A percentile compares a stretch with the other conserved stretches of the same genome.
These are phyloP conservation scores for Sturnus vulgaris DNA, from an alignment of 2,113 vertebrate species.

Conservation along the genomic window DNA sequence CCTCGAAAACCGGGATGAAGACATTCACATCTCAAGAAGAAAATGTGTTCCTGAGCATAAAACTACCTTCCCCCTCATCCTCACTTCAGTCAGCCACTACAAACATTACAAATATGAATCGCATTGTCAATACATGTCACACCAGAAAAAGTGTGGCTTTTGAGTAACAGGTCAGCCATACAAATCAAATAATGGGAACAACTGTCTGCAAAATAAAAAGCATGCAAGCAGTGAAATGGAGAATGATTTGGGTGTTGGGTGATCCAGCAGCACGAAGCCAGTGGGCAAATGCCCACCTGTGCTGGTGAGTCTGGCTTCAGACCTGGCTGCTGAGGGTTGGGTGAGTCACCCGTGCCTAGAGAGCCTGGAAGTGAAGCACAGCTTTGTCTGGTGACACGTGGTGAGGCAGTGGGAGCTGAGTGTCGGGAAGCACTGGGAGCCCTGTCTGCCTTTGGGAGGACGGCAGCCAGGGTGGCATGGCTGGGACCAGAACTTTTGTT, in stretches of 20 bases:
- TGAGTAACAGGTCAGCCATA: not conserved
- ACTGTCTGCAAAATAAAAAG: not conserved
- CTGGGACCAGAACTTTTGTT: not conserved
- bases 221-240: not conserved
- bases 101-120: not conserved
- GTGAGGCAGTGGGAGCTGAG: accelerated
- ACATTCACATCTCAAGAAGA: not conserved
- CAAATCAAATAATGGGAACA: not conserved
- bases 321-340: not conserved
- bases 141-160: not conserved
- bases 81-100: not conserved
- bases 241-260: not conserved
- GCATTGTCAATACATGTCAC: accelerated
- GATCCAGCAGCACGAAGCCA: not conserved
- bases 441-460: not conserved
- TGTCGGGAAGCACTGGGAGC: accelerated
- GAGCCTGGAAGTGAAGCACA: not conserved
- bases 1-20: not conserved
- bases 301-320: not conserved
- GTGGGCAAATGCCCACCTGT: accelerated
- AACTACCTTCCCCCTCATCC: not conserved
- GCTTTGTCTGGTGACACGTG: accelerated
- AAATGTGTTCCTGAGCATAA: not conserved
- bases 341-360: accelerated
- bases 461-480: accelerated